Percentiles rank a stretch among this genome's conserved stretches.
Evolutionary conservation across 2,888 invertebrate species (phyloP).

Genomic region (Cosmopolites sordidus): DNA sequence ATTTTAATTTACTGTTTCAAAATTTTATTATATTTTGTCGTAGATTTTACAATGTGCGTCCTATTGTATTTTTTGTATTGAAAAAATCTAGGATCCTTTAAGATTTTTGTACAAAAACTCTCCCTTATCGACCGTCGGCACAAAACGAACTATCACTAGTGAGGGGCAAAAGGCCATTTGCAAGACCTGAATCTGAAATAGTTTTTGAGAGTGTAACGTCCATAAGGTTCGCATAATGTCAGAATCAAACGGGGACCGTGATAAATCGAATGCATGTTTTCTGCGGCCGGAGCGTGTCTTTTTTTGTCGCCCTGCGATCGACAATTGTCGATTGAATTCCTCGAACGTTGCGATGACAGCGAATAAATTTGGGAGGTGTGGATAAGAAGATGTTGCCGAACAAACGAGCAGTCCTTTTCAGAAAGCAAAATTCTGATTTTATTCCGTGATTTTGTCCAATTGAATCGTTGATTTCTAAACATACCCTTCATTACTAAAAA

Average conservation of each 20-base stretch:
- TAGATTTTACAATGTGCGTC: no score
- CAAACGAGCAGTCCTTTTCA: no score
- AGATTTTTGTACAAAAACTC: constrained; percentile 9
- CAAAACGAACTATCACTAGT: constrained; percentile 25
- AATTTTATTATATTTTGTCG: no score
- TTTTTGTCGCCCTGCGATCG: not conserved
- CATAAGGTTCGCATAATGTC: constrained; percentile 40
- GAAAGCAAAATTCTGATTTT: no score
- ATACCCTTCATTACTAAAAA: no score
- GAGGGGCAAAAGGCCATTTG: constrained; percentile 34
- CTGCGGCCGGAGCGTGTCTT: constrained; percentile 1
- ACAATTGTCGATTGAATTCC: not conserved
- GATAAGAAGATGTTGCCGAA: no score
- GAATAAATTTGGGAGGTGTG: no score
- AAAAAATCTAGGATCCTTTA: no score
- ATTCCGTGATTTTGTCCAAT: no score
- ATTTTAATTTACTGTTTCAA: no score
- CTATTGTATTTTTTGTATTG: no score
- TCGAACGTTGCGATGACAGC: not conserved
- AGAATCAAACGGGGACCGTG: constrained; percentile 38
- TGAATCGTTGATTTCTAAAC: no score
- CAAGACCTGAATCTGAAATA: constrained; percentile 39
- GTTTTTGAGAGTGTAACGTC: constrained; percentile 40
- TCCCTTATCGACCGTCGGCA: constrained; percentile 10
- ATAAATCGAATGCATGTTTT: constrained; percentile 21